phyloP scores from a whole-genome alignment of 2,113 vertebrate species.

The Monopterus albus region DNA sequence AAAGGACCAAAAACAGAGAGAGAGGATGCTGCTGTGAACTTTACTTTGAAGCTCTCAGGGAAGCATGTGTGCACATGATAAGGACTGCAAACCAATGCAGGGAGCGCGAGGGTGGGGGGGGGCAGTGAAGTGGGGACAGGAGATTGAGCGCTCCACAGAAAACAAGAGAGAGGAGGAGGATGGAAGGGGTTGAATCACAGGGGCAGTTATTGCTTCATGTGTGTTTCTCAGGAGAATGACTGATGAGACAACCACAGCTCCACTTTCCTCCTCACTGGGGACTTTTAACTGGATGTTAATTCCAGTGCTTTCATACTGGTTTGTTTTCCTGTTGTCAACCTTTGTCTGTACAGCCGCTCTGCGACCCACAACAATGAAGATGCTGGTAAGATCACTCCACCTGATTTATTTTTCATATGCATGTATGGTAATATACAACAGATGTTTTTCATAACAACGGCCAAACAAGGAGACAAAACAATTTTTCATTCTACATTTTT shows the following conservation, averaged over 20 bases:
- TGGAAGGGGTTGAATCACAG: conserved; percentile 57
- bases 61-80: conserved; percentile 28
- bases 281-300: conserved; percentile 44
- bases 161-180: conserved; percentile 28
- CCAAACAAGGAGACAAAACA: not conserved
- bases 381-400: conserved; percentile 51
- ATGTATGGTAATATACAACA: not conserved
- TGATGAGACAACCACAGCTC: conserved; percentile 34
- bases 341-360: conserved; percentile 4
- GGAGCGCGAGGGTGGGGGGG: not conserved
- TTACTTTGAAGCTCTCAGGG: conserved; percentile 60
- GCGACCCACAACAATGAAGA: conserved; percentile 3
- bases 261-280: conserved; percentile 40
- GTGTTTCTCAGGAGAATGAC: conserved; percentile 41
- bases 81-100: conserved; percentile 25
- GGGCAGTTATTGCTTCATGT: conserved; percentile 43
- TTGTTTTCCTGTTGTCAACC: conserved; percentile 11
- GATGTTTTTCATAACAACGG: too few relatives aligned
- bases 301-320: conserved; percentile 33
- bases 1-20: conserved; percentile 22
- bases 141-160: conserved; percentile 36
- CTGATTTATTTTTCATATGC: not conserved
- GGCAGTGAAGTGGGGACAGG: conserved; percentile 20
- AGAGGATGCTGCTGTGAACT: conserved; percentile 24
- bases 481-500: not conserved